Conservation (phyloP, 2,113 vertebrate species). For the Lepisosteus oculatus region DNA sequence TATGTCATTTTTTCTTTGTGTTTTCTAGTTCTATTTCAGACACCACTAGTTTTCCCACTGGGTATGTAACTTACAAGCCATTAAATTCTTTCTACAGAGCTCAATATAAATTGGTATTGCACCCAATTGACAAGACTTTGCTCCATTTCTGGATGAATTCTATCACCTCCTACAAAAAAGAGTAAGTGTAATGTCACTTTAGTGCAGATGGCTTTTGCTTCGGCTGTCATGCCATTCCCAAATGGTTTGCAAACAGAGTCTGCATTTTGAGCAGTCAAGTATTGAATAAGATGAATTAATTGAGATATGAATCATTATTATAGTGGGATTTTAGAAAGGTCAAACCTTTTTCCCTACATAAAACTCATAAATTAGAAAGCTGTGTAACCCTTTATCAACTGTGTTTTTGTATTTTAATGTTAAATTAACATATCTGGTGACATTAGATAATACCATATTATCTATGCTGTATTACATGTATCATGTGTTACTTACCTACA, state of each 20-base stretch:
- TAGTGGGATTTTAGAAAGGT: conserved; percentile 4
- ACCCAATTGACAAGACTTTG: too few species aligned
- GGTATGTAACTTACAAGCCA: conserved; percentile 8
- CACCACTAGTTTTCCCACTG: conserved; percentile 5
- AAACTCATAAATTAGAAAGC: neutral
- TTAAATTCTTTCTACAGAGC: conserved; percentile 11
- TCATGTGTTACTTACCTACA: too few species aligned
- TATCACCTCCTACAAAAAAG: neutral
- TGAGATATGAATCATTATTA: conserved; percentile 10
- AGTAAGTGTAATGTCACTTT: conserved; percentile 2
- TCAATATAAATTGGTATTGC: conserved; percentile 14
- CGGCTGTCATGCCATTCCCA: neutral
- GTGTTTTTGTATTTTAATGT: too few species aligned
- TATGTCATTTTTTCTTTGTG: neutral
- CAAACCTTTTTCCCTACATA: neutral
- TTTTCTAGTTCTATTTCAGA: conserved; percentile 9
- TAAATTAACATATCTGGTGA: too few species aligned
- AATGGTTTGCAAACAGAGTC: neutral
- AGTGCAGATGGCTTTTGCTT: neutral
- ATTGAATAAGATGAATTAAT: conserved; percentile 6
- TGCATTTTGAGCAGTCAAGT: neutral
- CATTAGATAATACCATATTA: too few species aligned
- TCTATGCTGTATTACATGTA: too few species aligned
- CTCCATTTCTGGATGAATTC: neutral
- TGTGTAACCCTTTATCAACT: neutral